Evolutionary conservation across 23 tunicate genomes (phyloP).

Genomic region (Phallusia fumigata): DNA sequence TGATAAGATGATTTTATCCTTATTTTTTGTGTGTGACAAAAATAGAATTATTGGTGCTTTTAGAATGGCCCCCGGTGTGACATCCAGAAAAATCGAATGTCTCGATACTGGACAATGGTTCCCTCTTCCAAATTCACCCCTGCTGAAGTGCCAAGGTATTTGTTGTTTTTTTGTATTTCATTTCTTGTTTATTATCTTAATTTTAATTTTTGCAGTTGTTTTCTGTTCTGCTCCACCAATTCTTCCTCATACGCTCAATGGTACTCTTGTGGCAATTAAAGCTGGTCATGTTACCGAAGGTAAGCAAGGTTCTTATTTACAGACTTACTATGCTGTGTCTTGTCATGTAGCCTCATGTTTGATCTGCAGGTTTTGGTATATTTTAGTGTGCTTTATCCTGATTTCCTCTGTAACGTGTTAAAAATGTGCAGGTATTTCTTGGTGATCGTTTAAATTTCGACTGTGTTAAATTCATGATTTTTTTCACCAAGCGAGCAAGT

Average conservation of each 20-base stretch:
- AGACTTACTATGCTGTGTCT: too few relatives aligned
- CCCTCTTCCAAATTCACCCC: conserved; percentile 12
- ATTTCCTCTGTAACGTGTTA: too few relatives aligned
- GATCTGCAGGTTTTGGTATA: too few relatives aligned
- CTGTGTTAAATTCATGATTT: too few relatives aligned
- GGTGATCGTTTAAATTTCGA: too few relatives aligned
- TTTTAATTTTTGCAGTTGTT: conserved; percentile 17
- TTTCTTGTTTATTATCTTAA: not conserved
- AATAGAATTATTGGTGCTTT: not conserved
- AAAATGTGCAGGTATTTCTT: too few relatives aligned
- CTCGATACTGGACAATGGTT: conserved; percentile 24
- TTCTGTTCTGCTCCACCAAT: conserved; percentile 32
- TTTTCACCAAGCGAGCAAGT: too few relatives aligned
- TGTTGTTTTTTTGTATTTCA: too few relatives aligned
- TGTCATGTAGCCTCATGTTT: too few relatives aligned
- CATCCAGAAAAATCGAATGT: conserved; percentile 19
- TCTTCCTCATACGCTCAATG: conserved; percentile 19
- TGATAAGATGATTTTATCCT: too few relatives aligned
- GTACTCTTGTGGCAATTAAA: not conserved
- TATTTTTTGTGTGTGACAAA: too few relatives aligned
- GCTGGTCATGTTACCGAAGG: conserved; percentile 12
- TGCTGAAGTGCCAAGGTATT: conserved; percentile 34
- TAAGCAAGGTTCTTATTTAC: not conserved
- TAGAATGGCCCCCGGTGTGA: not conserved
- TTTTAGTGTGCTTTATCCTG: too few relatives aligned